Evolutionary conservation across 2,888 invertebrate species (phyloP), one percentile per base, ranked within the genome.

Genomic region (Ormyrus rosae): DNA sequence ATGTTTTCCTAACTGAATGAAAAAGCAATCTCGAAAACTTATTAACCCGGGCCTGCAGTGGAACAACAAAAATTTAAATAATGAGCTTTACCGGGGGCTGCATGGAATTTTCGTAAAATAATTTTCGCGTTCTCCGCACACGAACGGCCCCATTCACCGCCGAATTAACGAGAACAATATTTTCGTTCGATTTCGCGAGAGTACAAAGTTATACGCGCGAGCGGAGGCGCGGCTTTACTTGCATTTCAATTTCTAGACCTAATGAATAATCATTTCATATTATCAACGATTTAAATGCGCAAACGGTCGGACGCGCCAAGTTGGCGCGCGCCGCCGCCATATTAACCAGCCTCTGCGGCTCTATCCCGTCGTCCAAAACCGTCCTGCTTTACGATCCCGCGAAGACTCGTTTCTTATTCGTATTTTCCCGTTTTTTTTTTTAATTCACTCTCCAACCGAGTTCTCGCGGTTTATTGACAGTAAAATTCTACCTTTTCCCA

Each of bases 181-280:
- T 75, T 75, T 75, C 60, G 75, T 68, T 75, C 75, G 68, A 75
- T 75, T 73, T 58, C 11, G 56, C 46, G 8, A 34, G 34, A 34
- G 34, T 34, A 34, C 4, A 34, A 34, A 34, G 34, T 34, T 34
- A 34, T 34, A 34, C 4, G 34, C 34, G 34, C 34, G 34, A 34
- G 34, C 3, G 45, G 10, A 13, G 46, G 50, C 58, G 68, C 45
- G 55, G 55, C 64, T 77, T 68, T 60, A 53, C 63, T 63, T 55
- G 69, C 58, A 67, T 72, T 73, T 78, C 73, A 72, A 78, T 78
- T 73, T 45, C 73, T 58, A 48, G 13, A 10, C 46, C 73, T 72
- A 78, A 73, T 78, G 78, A 78, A 78, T 78, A 78, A 78, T 72
- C 78, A 78, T 78, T 73, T 45, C 48, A n/a, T 48, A 72, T 78